Evolutionary conservation across 2,113 vertebrate species (phyloP).

Genomic region (Felis chaus): DNA sequence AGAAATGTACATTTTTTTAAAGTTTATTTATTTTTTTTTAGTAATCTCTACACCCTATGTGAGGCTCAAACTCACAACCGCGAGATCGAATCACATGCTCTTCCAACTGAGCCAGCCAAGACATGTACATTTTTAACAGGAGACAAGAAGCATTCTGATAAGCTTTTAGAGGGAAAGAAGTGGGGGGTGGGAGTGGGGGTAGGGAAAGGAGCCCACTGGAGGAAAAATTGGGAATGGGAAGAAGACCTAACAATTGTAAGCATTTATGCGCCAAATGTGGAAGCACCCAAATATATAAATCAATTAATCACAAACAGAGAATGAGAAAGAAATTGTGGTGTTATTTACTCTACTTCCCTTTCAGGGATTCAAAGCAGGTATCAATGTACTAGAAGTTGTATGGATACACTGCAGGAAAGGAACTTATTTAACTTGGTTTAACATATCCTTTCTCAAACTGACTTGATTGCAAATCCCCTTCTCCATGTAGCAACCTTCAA

Average conservation of each 20-base stretch:
- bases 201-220: neutral
- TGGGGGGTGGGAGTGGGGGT: fast-evolving
- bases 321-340: neutral
- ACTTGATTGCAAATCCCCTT: neutral
- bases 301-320: neutral
- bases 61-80: neutral
- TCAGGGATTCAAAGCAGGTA: neutral
- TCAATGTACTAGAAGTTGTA: neutral
- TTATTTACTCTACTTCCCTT: neutral
- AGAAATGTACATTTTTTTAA: neutral
- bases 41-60: neutral
- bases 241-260: too few species aligned
- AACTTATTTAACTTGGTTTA: neutral
- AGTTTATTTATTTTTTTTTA: neutral
- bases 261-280: too few species aligned
- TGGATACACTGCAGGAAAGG: neutral
- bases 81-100: neutral
- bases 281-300: too few species aligned
- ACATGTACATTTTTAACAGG: neutral
- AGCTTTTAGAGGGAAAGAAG: neutral
- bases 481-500: neutral
- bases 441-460: neutral
- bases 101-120: neutral
- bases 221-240: neutral
- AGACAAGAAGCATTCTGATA: neutral